phyloP scores from a whole-genome alignment of 2,797 vertebrate species.

The Potorous gilbertii region DNA sequence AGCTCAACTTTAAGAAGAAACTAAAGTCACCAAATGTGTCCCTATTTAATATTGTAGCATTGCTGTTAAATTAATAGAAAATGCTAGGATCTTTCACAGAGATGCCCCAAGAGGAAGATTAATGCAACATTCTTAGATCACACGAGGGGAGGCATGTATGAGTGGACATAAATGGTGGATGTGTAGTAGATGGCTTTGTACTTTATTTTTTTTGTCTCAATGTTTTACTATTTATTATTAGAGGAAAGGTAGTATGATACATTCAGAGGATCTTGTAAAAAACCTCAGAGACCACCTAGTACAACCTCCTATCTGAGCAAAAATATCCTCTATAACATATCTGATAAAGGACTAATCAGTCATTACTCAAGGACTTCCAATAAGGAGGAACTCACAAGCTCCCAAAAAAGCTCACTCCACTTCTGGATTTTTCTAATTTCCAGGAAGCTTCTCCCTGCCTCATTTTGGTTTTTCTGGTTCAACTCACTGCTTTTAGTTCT shows the following conservation, averaged over 20 bases:
- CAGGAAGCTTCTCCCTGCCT: neutral
- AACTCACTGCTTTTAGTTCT: neutral
- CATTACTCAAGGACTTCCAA: neutral
- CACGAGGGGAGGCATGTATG: slow-evolving; percentile 10
- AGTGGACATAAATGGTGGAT: neutral
- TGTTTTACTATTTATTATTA: neutral
- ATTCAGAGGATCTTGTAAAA: neutral
- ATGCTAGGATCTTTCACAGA: slow-evolving; percentile 75
- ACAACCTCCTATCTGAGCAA: neutral
- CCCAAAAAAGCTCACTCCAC: neutral
- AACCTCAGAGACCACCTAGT: neutral
- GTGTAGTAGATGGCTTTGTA: neutral
- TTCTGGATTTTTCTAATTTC: neutral
- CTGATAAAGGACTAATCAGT: neutral
- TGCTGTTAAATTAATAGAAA: slow-evolving; percentile 74
- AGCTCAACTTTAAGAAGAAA: slow-evolving; percentile 57
- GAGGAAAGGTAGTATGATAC: neutral
- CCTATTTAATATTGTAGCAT: slow-evolving; percentile 72
- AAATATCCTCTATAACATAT: neutral
- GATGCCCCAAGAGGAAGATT: slow-evolving; percentile 71
- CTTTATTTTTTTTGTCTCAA: neutral
- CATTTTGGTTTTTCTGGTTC: neutral
- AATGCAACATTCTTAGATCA: slow-evolving; percentile 53
- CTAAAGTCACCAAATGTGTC: slow-evolving; percentile 75
- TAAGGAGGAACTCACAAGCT: neutral